Base-by-base conservation (phyloP, 2,113 vertebrate species). In the Eretmochelys imbricata region DNA sequence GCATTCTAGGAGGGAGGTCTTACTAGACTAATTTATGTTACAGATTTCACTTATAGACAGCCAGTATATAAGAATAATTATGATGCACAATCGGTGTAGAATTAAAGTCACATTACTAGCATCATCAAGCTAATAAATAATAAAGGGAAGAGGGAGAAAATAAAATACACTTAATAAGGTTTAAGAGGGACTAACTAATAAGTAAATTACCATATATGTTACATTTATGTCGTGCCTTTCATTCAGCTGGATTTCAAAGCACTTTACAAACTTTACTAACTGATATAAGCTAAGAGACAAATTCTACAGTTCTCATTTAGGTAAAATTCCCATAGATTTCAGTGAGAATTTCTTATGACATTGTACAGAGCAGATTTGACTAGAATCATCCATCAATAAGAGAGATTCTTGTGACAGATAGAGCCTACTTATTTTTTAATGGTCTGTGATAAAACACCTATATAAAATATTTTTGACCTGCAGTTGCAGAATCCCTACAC, bases 301-400 rank as follows among this genome's bases (percentile, higher is more conserved):
- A 53, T 89, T 85, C 69, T 87, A 54, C 93, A 89, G 17, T 49
- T 72, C 65, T 72, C 65, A 22, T 72, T 57, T 69, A 84, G 22
- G 35, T 11, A 69, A 46, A 93, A 80, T 38, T 10, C 3, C 55
- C 25, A 48, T 4, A 25, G 49, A 25, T 31, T 54, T 17, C 80
- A 82, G 79, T 51, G 65, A 82, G 88, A 91, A 69, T 55, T 42
- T 4, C 80, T 62, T 49, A 59, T 81, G 6, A 72, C 35, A 20
- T n/a, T 72, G 19, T 38, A 38, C 29, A 76, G 79, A 93, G 84
- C 49, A 95, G 49, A 62, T 83, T 62, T 80, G 87, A 10, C 91
- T 87, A 55, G 8, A 91, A 29, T 8, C 20, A 87, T 13, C 42
- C 75, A 78, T 4, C 2, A 69, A 72, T 13, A 80, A 62, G 59